phyloP scores from a whole-genome alignment of 2,797 vertebrate genomes.

The Limnodromus scolopaceus region DNA sequence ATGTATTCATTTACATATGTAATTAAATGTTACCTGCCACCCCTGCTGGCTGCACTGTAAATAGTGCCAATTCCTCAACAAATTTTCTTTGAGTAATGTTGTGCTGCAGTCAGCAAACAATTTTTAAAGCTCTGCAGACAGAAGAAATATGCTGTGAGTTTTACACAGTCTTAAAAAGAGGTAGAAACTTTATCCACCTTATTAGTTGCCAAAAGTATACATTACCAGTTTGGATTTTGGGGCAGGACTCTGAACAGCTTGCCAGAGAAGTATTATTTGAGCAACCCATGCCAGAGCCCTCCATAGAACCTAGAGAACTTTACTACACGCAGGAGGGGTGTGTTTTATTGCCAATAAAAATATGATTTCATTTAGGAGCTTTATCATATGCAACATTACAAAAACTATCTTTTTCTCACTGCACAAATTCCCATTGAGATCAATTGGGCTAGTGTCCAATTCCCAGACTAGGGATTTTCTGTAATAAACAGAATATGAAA shows the following conservation, averaged over 20 bases:
- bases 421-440: not conserved
- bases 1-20: not conserved
- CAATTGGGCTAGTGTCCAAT: not conserved
- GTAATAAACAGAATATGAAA: not conserved
- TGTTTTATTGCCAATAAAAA: slow-evolving; percentile 29
- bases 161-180: not conserved
- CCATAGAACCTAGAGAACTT: not conserved
- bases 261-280: not conserved
- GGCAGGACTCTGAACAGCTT: not conserved
- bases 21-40: slow-evolving; percentile 18
- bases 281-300: not conserved
- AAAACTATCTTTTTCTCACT: slow-evolving; percentile 7
- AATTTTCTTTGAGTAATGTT: not conserved
- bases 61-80: not conserved
- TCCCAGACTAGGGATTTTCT: not conserved
- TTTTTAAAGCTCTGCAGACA: not conserved
- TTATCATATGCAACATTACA: not conserved
- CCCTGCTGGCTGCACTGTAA: not conserved
- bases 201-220: not conserved
- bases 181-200: not conserved
- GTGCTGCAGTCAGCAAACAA: not conserved
- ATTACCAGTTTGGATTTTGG: not conserved
- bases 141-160: not conserved
- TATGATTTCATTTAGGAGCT: slow-evolving; percentile 34
- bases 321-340: not conserved